phyloP scores from a whole-genome alignment of 1,140 invertebrate species.

The Zaprionus capensis region DNA sequence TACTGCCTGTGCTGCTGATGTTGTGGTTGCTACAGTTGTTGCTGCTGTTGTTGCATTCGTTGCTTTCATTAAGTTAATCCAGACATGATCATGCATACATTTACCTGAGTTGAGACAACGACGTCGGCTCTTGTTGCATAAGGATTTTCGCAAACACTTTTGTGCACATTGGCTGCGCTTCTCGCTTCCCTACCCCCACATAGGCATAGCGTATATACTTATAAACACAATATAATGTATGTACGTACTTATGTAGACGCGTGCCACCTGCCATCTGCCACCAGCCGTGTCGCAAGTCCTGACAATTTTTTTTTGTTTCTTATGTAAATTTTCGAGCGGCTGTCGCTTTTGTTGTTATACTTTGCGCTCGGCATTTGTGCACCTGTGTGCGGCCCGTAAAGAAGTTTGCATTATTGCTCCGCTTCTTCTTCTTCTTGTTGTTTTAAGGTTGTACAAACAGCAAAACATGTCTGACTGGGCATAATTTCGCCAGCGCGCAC shows the following conservation, averaged over 20 bases:
- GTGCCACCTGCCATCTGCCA: constrained; percentile 46
- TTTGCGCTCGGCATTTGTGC: constrained; percentile 56
- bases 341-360: constrained; percentile 49
- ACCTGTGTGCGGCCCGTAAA: constrained; percentile 57
- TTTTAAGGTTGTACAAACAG: constrained; percentile 50
- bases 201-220: constrained; percentile 2
- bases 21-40: constrained; percentile 16
- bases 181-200: background rate
- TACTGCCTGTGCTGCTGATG: constrained; percentile 1
- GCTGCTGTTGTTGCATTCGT: constrained; percentile 34
- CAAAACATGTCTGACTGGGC: constrained; percentile 44
- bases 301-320: constrained; percentile 62
- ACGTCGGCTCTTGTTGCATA: constrained; percentile 27
- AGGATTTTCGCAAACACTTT: constrained; percentile 50
- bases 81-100: constrained; percentile 83
- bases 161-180: constrained; percentile 36
- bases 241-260: constrained; percentile 37
- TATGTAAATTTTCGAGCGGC: constrained; percentile 67
- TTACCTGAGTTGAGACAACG: constrained; percentile 34
- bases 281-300: constrained; percentile 41
- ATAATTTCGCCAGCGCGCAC: constrained; percentile 37
- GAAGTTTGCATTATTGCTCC: constrained; percentile 44
- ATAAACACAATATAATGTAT: constrained; percentile 19
- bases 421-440: constrained; percentile 16
- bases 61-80: constrained; percentile 82